Conservation (phyloP, 1,140 invertebrate species). For the Heterodera schachtii region DNA sequence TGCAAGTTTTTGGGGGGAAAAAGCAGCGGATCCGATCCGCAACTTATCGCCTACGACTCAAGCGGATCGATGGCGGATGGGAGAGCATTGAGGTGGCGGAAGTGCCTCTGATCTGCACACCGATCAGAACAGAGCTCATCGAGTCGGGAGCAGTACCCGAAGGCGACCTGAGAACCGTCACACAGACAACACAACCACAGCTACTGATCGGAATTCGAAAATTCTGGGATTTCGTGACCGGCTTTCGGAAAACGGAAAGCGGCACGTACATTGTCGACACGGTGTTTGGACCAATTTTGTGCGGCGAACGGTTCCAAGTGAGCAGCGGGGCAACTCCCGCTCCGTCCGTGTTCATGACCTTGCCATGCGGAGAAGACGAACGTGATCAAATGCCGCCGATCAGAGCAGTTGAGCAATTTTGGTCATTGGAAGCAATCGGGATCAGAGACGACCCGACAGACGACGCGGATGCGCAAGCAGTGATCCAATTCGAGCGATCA, state of each 20-base stretch:
- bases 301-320: neutral
- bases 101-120: neutral
- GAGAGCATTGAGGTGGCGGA: neutral
- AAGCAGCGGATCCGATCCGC: too few species aligned
- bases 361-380: too few species aligned
- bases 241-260: neutral
- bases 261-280: constrained; percentile 4
- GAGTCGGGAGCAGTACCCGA: neutral
- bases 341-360: neutral
- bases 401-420: constrained; percentile 1
- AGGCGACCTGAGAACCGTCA: neutral
- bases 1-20: neutral
- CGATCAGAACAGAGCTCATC: neutral
- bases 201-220: neutral
- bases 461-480: too few species aligned
- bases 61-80: constrained; percentile 10
- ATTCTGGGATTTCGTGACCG: constrained; percentile 10
- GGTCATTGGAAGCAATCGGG: neutral
- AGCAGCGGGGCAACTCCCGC: too few species aligned
- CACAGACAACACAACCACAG: neutral
- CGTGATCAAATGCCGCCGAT: neutral
- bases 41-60: neutral
- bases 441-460: neutral
- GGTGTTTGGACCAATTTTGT: neutral
- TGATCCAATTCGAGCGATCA: neutral